Evolutionary conservation across 1,140 invertebrate species (phyloP), one percentile per base, ranked within the genome.

Genomic region (Achroia grisella): DNA sequence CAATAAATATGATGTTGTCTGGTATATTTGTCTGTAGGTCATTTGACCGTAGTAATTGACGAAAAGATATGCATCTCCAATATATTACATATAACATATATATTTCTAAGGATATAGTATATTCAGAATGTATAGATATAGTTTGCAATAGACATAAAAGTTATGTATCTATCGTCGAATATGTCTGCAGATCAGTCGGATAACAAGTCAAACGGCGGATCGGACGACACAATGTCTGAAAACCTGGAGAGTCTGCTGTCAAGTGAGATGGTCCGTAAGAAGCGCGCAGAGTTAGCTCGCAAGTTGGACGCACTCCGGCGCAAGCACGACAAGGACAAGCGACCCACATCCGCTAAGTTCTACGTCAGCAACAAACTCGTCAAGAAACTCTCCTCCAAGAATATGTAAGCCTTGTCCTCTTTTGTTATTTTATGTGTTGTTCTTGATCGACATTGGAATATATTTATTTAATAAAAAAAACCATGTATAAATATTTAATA

Each of bases 301-400:
- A 97, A 97, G 71, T 74, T 98, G 33, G 94, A 97, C 52, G 88
- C 89, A 30, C 66, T 98, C 34, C 87, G 90, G 34, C 94, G 95
- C 68, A 97, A 97, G 66, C 92, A 95, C 62, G 95, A 97, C 47
- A 97, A 96, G 85, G 91, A 93, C 54, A 90, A 90, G 63, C 86
- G 83, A n/a, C 79, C 86, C 0, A 90, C 90, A 67, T 87, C 88
- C 39, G 89, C 90, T 1, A 94, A 93, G 71, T 93, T 94, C 57
- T 90, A 90, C 48, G 90, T 92, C 52, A 90, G 90, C 58, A 90
- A 91, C 55, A 91, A 91, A 79, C 79, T 95, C 45, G 91, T 93
- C 4, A 95, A 94, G 74, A 88, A 92, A 45, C 77, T 95, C 15
- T 95, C 93, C 4, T 93, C 89, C 56, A 93, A 93, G 87, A 95